Percentiles rank a stretch among this genome's conserved stretches.
These are phyloP conservation scores for Archivesica marissinica DNA, from an alignment of 1,140 invertebrate genomes.

Conservation along the genomic window DNA sequence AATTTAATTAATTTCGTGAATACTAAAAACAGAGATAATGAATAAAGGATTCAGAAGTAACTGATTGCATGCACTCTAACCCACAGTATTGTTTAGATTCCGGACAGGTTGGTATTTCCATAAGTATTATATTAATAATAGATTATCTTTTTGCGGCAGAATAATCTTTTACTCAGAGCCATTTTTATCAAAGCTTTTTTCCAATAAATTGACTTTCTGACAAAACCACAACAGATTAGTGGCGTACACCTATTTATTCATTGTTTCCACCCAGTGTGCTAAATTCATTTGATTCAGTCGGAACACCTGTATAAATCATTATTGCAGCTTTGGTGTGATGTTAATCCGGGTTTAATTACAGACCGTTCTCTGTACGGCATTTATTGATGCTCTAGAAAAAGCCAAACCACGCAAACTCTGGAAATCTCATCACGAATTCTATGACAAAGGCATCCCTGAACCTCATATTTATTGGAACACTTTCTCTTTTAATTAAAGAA, in stretches of 20 bases:
- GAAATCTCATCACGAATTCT: not conserved
- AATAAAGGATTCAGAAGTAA: too few relatives aligned
- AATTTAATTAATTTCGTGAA: too few relatives aligned
- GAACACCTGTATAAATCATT: conserved; percentile 20
- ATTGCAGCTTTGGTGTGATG: not conserved
- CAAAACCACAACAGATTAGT: not conserved
- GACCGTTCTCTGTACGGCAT: not conserved
- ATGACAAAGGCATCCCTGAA: too few relatives aligned
- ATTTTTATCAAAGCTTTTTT: not conserved
- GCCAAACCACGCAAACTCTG: not conserved
- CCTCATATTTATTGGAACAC: not conserved
- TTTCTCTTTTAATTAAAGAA: not conserved
- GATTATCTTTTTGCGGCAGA: too few relatives aligned
- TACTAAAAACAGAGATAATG: too few relatives aligned
- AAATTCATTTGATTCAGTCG: not conserved
- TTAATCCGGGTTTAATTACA: not conserved
- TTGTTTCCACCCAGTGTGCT: not conserved
- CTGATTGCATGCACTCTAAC: too few relatives aligned
- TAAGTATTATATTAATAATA: too few relatives aligned
- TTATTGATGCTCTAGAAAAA: too few relatives aligned
- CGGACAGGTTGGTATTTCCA: too few relatives aligned
- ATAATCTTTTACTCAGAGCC: too few relatives aligned
- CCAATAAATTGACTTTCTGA: conserved; percentile 12
- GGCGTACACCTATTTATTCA: not conserved
- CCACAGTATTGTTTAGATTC: too few relatives aligned